Evolutionary conservation across 1,140 invertebrate genomes (phyloP).

Genomic region (Scaptomyza hsui): DNA sequence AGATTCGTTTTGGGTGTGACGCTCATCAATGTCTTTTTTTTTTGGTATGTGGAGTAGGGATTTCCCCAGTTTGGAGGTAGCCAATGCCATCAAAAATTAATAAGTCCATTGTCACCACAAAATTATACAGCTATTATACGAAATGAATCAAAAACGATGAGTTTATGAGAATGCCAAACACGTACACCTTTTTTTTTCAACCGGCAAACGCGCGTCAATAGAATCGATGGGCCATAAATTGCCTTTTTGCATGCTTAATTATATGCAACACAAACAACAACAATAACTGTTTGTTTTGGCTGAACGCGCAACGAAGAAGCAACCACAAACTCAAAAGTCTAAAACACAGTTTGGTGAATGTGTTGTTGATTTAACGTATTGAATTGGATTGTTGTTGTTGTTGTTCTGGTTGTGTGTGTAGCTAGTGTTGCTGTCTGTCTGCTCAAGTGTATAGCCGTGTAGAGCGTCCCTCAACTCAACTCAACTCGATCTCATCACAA

Average conservation of each 20-base stretch:
- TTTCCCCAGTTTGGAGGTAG: constrained; percentile 17
- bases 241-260: constrained; percentile 74
- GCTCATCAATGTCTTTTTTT: constrained; percentile 8
- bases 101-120: constrained; percentile 27
- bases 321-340: constrained; percentile 18
- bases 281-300: constrained; percentile 57
- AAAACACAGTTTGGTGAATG: constrained; percentile 54
- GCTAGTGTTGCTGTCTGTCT: constrained; percentile 60
- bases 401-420: constrained; percentile 38
- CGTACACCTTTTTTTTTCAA: not conserved
- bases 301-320: constrained; percentile 20
- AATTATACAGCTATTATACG: not conserved
- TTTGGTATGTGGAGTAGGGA: constrained; percentile 6
- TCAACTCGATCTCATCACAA: not conserved
- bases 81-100: constrained; percentile 7
- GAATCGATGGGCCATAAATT: constrained; percentile 45
- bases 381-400: constrained; percentile 28
- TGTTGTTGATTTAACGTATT: constrained; percentile 70
- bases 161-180: constrained; percentile 22
- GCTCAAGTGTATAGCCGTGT: constrained; percentile 34
- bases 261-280: constrained; percentile 50
- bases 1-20: constrained; percentile 7
- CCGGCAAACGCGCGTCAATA: constrained; percentile 50
- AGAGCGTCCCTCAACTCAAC: constrained; percentile 31
- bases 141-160: constrained; percentile 1